phyloP scores from a whole-genome alignment of 1,140 invertebrate species.

The Leptoteleia sp. region DNA sequence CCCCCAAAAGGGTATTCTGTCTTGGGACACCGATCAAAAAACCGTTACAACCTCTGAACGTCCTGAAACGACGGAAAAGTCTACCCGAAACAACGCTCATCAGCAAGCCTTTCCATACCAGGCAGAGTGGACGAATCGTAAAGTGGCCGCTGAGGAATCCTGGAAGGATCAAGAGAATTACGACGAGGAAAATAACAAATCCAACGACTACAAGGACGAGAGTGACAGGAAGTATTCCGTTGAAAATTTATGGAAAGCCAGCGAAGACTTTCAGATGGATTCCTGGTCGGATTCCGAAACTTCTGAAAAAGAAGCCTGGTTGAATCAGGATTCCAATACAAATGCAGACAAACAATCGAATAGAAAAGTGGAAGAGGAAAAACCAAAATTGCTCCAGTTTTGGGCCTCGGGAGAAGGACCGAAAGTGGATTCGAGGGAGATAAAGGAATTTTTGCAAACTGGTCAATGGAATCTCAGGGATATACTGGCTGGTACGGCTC shows the following conservation, averaged over 20 bases:
- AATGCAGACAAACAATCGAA: too few relatives aligned
- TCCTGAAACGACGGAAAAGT: too few relatives aligned
- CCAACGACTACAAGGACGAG: not conserved
- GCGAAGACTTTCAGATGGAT: slow-evolving; percentile 10
- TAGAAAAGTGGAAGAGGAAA: too few relatives aligned
- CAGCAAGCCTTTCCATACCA: too few relatives aligned
- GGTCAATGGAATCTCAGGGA: slow-evolving; percentile 1
- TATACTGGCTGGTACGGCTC: too few relatives aligned
- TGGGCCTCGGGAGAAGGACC: not conserved
- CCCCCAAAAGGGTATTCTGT: not conserved
- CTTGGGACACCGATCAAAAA: not conserved
- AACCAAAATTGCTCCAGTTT: too few relatives aligned
- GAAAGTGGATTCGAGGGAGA: too few relatives aligned
- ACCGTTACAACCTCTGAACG: not conserved
- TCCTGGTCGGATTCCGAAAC: not conserved
- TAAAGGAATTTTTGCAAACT: slow-evolving; percentile 1
- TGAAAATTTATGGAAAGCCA: slow-evolving; percentile 4
- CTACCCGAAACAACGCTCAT: too few relatives aligned
- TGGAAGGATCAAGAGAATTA: slow-evolving; percentile 6
- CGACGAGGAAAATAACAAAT: not conserved
- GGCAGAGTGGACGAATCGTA: slow-evolving; percentile 8
- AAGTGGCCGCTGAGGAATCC: not conserved
- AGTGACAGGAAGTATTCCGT: not conserved
- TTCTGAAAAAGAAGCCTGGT: not conserved
- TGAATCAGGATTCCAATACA: slow-evolving; percentile 2